Conservation (phyloP, 2,797 vertebrate genomes). For the Gorsachius magnificus region DNA sequence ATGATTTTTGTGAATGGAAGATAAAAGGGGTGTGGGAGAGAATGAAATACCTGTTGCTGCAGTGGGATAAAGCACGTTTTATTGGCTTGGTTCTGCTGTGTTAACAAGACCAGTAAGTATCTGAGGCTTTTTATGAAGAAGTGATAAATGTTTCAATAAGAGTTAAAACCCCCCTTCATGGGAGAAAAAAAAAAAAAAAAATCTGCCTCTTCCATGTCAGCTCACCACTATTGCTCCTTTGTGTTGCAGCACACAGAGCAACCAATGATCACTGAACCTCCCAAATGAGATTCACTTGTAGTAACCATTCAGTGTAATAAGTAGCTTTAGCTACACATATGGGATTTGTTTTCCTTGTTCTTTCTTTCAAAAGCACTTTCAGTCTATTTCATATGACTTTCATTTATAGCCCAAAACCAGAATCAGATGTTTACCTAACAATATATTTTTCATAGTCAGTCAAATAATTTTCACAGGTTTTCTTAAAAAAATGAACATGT, state of each 20-base stretch:
- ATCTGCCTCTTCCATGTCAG: background rate
- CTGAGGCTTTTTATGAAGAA: background rate
- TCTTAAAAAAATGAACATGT: background rate
- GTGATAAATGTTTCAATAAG: too few species aligned
- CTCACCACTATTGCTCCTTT: background rate
- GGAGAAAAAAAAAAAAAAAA: background rate
- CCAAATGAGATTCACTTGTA: background rate
- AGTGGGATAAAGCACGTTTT: background rate
- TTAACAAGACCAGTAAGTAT: background rate
- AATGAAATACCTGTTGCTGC: background rate
- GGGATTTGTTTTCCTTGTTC: background rate
- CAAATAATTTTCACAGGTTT: background rate
- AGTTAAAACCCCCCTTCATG: accelerated
- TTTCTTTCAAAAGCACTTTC: background rate
- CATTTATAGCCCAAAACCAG: background rate
- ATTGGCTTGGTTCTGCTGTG: background rate
- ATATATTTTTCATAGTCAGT: background rate
- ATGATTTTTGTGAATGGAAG: background rate
- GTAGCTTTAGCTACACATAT: background rate
- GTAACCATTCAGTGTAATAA: background rate
- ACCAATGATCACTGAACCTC: background rate
- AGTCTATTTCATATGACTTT: background rate
- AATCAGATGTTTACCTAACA: background rate
- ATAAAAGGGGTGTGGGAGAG: background rate
- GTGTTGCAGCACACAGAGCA: background rate